A percentile compares a stretch with the other conserved stretches of the same genome.
phyloP scores from a whole-genome alignment of 2,113 vertebrate species.

The Ceyx cyanopectus region DNA sequence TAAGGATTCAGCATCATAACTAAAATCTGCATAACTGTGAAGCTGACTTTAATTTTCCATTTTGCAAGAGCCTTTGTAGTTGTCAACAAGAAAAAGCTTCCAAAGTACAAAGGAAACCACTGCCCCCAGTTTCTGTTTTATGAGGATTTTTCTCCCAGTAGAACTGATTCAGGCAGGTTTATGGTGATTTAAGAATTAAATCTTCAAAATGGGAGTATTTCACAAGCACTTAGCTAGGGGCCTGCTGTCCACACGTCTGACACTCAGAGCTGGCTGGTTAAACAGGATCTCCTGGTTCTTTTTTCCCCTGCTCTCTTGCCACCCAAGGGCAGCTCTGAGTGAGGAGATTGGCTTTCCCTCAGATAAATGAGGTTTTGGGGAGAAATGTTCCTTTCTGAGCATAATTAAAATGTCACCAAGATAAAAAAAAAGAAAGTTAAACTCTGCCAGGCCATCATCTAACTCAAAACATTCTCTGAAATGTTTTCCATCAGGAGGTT shows the following conservation, averaged over 20 bases:
- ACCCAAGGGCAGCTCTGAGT: neutral
- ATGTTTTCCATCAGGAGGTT: constrained; percentile 83
- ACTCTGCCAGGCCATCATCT: neutral
- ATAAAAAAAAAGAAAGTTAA: neutral
- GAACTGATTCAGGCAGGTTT: neutral
- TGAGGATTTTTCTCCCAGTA: neutral
- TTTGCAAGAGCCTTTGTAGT: neutral
- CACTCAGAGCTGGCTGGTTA: neutral
- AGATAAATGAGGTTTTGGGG: neutral
- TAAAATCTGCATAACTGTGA: neutral
- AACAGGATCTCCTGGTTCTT: neutral
- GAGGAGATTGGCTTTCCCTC: neutral
- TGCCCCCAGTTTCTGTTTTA: neutral
- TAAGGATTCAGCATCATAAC: neutral
- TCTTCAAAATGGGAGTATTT: neutral
- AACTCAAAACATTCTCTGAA: constrained; percentile 56
- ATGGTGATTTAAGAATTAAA: neutral
- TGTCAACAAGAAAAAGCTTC: neutral
- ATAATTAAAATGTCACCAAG: neutral
- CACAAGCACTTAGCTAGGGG: neutral
- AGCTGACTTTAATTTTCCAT: neutral
- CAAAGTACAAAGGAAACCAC: neutral
- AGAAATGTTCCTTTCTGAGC: neutral
- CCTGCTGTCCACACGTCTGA: accelerated
- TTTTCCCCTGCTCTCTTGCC: neutral